phyloP scores from a whole-genome alignment of 2,113 vertebrate genomes.

The Bucco capensis region DNA sequence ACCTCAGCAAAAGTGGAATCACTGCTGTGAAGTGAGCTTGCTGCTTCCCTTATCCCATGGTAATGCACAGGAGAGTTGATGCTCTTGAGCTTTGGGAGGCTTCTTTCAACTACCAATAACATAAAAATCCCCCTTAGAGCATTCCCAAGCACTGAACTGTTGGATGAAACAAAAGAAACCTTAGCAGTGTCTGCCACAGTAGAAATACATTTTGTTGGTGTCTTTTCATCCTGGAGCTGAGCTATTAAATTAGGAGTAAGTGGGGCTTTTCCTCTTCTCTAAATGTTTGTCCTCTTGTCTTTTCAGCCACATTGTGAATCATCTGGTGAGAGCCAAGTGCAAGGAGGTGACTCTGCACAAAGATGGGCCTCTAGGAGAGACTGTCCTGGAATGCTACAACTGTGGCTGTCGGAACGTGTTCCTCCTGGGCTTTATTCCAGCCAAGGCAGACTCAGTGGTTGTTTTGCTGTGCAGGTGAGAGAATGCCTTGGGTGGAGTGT shows the following conservation, averaged over 20 bases:
- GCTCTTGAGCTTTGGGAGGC: not conserved
- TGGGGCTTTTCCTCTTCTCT: not conserved
- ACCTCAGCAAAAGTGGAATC: not conserved
- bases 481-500: not conserved
- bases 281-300: not conserved
- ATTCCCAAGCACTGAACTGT: not conserved
- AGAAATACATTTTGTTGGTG: not conserved
- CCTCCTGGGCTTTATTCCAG: constrained; percentile 96
- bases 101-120: not conserved
- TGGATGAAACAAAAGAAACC: not conserved
- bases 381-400: constrained; percentile 96
- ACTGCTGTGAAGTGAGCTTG: not conserved
- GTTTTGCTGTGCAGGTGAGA: constrained; percentile 93
- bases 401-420: constrained; percentile 97
- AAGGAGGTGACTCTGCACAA: constrained; percentile 99
- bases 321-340: constrained; percentile 96
- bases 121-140: not conserved
- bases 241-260: not conserved
- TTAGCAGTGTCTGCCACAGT: fast-evolving
- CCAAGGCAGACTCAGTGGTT: constrained; percentile 96
- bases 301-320: constrained; percentile 96
- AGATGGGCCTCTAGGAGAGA: constrained; percentile 95
- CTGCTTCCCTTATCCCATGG: not conserved
- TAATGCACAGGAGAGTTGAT: not conserved
- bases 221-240: not conserved